Percentiles rank a stretch among this genome's conserved stretches.
These are phyloP conservation scores for Ammodytes marinus DNA, from an alignment of 2,113 vertebrate species.

Conservation along the genomic window DNA sequence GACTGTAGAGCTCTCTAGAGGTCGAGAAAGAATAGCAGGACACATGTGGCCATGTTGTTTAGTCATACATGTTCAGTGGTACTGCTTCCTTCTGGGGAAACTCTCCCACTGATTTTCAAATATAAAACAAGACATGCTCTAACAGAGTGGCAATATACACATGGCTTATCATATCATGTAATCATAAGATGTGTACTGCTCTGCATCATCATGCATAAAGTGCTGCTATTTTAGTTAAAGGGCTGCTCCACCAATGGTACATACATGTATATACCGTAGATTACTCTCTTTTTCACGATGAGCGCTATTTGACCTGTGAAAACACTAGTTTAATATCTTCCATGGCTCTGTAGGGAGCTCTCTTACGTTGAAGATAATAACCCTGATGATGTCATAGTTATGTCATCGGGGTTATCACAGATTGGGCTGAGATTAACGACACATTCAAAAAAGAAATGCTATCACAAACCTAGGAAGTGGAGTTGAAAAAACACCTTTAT, in stretches of 20 bases:
- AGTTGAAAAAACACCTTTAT: no score
- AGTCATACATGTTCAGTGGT: constrained; percentile 32
- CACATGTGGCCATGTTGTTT: constrained; percentile 57
- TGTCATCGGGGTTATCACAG: not conserved
- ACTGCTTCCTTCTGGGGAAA: constrained; percentile 49
- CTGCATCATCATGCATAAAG: not conserved
- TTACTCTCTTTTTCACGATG: no score
- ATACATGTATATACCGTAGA: no score
- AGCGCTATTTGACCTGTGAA: not conserved
- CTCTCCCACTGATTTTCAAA: constrained; percentile 1
- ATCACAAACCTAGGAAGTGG: not conserved
- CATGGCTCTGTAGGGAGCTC: not conserved
- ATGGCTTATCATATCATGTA: no score
- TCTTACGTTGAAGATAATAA: not conserved
- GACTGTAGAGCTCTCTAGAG: constrained; percentile 31
- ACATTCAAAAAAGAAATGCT: no score
- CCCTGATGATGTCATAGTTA: not conserved
- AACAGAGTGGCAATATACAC: not conserved
- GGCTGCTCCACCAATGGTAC: not conserved
- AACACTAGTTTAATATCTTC: not conserved
- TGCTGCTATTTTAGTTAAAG: not conserved
- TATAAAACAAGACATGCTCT: not conserved
- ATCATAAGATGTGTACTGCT: no score
- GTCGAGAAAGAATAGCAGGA: constrained; percentile 75
- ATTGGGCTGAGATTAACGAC: not conserved